Evolutionary conservation across 2,888 invertebrate genomes (phyloP).

Genomic region (Ceraclea dissimilis): DNA sequence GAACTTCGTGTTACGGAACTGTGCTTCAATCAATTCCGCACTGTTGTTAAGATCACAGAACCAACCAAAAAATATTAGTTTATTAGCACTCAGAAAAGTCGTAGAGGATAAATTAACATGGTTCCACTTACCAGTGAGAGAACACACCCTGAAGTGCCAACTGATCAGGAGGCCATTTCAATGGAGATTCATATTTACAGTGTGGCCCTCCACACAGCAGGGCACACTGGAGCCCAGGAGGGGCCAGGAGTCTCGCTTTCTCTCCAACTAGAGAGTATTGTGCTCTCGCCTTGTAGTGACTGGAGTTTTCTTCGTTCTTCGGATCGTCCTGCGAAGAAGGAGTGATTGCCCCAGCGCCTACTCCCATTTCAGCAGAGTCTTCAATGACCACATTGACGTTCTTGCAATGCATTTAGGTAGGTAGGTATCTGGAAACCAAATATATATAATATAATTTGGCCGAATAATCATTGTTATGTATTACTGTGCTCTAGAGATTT

Average conservation of each 20-base stretch:
- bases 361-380: slow-evolving; percentile 12
- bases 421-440: too few species aligned
- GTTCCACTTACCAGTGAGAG: slow-evolving; percentile 68
- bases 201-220: slow-evolving; percentile 77
- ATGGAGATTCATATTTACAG: slow-evolving; percentile 72
- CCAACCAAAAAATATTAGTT: too few species aligned
- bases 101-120: too few species aligned
- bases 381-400: slow-evolving; percentile 9
- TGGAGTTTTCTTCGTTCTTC: background rate
- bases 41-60: too few species aligned
- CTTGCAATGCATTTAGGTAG: slow-evolving; percentile 12
- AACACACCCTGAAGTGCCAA: slow-evolving; percentile 73
- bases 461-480: too few species aligned
- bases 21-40: too few species aligned
- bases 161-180: slow-evolving; percentile 51
- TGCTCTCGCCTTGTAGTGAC: slow-evolving; percentile 25
- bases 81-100: too few species aligned
- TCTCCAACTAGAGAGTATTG: slow-evolving; percentile 44
- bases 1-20: too few species aligned
- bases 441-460: too few species aligned
- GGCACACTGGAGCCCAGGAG: slow-evolving; percentile 66
- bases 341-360: slow-evolving; percentile 12
- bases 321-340: background rate
- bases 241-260: slow-evolving; percentile 54
- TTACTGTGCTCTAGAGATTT: too few species aligned